phyloP scores from a whole-genome alignment of 1,140 invertebrate genomes.

The Drosophila funebris region DNA sequence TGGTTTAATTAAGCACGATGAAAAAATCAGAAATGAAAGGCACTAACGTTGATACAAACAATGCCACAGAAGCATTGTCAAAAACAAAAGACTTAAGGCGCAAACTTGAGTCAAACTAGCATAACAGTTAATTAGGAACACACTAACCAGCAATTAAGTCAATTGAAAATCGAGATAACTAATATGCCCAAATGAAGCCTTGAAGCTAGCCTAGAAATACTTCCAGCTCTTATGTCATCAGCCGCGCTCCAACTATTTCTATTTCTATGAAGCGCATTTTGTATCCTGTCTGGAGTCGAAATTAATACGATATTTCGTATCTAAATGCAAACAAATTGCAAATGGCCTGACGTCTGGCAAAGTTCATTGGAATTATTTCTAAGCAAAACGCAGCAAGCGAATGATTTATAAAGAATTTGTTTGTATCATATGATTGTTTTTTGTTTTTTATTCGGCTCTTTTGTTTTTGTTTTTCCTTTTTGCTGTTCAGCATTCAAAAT shows the following conservation, averaged over 20 bases:
- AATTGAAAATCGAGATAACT: constrained; percentile 23
- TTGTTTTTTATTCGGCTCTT: constrained; percentile 27
- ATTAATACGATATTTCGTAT: constrained; percentile 28
- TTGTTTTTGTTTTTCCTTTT: constrained; percentile 21
- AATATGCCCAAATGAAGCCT: constrained; percentile 34
- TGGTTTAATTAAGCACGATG: constrained; percentile 72
- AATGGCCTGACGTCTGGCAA: constrained; percentile 43
- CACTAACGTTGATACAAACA: too few species aligned
- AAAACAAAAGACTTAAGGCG: constrained; percentile 14
- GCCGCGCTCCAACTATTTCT: background rate
- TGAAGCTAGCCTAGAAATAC: constrained; percentile 49
- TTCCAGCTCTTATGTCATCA: constrained; percentile 29
- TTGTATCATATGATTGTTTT: constrained; percentile 23
- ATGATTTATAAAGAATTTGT: constrained; percentile 74
- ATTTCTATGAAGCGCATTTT: constrained; percentile 40
- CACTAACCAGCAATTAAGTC: constrained; percentile 25
- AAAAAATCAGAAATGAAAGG: constrained; percentile 67
- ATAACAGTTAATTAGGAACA: constrained; percentile 28
- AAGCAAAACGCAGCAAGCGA: constrained; percentile 54
- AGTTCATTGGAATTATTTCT: constrained; percentile 66
- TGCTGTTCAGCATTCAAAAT: constrained; percentile 25
- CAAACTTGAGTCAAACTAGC: constrained; percentile 13
- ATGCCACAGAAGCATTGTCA: constrained; percentile 25
- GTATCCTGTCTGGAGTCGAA: constrained; percentile 38
- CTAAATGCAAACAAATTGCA: constrained; percentile 70